Evolutionary conservation across 23 tunicate genomes (phyloP).

Genomic region (Botrylloides violaceus): DNA sequence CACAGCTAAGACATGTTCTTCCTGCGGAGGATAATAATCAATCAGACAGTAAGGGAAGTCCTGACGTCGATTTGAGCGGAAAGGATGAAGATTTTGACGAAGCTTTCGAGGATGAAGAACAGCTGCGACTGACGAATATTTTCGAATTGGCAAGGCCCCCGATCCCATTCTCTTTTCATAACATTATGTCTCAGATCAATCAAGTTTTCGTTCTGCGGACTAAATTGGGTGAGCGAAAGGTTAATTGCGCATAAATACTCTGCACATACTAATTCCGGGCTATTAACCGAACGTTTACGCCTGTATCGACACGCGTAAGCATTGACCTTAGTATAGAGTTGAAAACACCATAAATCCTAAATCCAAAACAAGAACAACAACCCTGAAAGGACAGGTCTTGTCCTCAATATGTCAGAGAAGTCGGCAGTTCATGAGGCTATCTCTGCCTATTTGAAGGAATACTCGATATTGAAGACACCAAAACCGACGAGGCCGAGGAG

Average conservation of each 20-base stretch:
- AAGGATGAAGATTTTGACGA: slow-evolving; percentile 3
- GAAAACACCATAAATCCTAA: no score
- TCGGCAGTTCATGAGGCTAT: no score
- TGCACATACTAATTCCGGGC: no score
- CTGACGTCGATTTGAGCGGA: not conserved
- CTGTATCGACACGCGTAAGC: no score
- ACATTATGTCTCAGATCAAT: slow-evolving; percentile 76
- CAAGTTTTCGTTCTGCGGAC: slow-evolving; percentile 92
- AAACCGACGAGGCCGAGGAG: no score
- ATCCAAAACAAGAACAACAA: no score
- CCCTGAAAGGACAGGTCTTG: no score
- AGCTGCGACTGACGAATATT: slow-evolving; percentile 38
- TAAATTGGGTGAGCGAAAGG: slow-evolving; percentile 42
- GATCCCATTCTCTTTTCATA: slow-evolving; percentile 46
- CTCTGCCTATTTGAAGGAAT: no score
- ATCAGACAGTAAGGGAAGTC: not conserved
- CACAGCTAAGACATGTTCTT: slow-evolving; percentile 37
- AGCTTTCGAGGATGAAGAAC: slow-evolving; percentile 3
- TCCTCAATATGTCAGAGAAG: no score
- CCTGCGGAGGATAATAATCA: slow-evolving; percentile 20
- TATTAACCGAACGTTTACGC: no score
- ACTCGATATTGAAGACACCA: no score
- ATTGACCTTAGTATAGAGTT: no score
- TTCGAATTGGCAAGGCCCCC: slow-evolving; percentile 77
- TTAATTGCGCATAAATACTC: not conserved